These are phyloP conservation scores for Oegoconia quadripuncta DNA, from an alignment of 2,888 invertebrate genomes.

Conservation along the genomic window DNA sequence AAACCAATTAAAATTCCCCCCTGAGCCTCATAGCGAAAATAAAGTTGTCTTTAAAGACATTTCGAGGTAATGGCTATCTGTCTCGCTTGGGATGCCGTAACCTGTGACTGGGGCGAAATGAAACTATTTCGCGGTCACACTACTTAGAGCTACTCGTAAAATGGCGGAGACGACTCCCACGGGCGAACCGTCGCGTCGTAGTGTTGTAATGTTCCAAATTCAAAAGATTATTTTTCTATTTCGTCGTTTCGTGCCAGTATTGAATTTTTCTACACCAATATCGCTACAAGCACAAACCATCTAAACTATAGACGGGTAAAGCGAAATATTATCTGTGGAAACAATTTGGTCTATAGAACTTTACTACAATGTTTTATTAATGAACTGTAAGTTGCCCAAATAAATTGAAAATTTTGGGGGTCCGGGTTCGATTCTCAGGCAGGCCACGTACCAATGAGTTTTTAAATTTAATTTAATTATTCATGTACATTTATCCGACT, in stretches of 20 bases:
- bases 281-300: too few species aligned
- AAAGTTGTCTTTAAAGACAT: background rate
- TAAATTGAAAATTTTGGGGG: too few species aligned
- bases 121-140: conserved; percentile 9
- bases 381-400: too few species aligned
- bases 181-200: conserved; percentile 12
- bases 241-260: conserved; percentile 5
- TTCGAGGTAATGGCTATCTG: background rate
- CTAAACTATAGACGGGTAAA: too few species aligned
- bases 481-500: too few species aligned
- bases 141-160: conserved; percentile 11
- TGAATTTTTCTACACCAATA: conserved; percentile 6
- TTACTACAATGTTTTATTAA: too few species aligned
- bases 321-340: too few species aligned
- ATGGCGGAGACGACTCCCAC: conserved; percentile 8
- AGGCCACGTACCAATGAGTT: too few species aligned
- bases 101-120: conserved; percentile 6
- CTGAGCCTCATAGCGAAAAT: background rate
- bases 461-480: too few species aligned
- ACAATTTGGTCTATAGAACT: too few species aligned
- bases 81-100: conserved; percentile 4
- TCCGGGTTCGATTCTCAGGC: too few species aligned
- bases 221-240: conserved; percentile 9
- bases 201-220: conserved; percentile 11
- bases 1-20: background rate